A percentile compares a stretch with the other conserved stretches of the same genome.
These are phyloP conservation scores for Campoplex nolae DNA, from an alignment of 2,888 invertebrate genomes.

Conservation along the genomic window DNA sequence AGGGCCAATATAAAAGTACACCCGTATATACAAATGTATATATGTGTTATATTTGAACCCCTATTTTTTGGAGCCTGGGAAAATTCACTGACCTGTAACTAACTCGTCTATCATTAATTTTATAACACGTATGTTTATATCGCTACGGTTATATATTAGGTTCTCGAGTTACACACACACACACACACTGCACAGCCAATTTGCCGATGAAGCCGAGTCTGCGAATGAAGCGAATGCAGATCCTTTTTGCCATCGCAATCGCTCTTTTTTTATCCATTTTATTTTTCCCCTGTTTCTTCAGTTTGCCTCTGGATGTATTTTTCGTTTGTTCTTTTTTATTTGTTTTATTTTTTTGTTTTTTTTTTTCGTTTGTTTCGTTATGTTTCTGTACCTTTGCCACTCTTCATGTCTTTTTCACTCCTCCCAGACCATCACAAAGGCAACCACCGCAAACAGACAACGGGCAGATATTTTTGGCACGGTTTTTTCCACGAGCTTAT, in stretches of 20 bases:
- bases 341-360: background rate
- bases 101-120: slow-evolving; percentile 84
- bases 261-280: slow-evolving; percentile 4
- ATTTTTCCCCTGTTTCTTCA: background rate
- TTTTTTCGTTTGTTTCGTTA: background rate
- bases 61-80: slow-evolving; percentile 79
- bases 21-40: background rate
- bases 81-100: slow-evolving; percentile 85
- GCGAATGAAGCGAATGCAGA: slow-evolving; percentile 31
- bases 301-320: background rate
- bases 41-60: slow-evolving; percentile 63
- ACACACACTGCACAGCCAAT: slow-evolving; percentile 73
- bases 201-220: slow-evolving; percentile 63
- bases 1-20: slow-evolving; percentile 52
- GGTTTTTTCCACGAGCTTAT: slow-evolving; percentile 62
- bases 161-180: slow-evolving; percentile 68
- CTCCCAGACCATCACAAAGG: slow-evolving; percentile 60
- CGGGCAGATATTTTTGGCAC: slow-evolving; percentile 27
- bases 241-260: slow-evolving; percentile 3
- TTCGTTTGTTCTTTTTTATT: slow-evolving; percentile 11
- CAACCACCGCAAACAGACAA: slow-evolving; percentile 49
- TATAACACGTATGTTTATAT: slow-evolving; percentile 82
- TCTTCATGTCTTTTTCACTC: slow-evolving; percentile 57
- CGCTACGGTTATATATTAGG: slow-evolving; percentile 73
- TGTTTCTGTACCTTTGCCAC: slow-evolving; percentile 42